These are phyloP conservation scores for Cavia aperea DNA, from an alignment of 2,113 vertebrate genomes.

Conservation along the genomic window DNA sequence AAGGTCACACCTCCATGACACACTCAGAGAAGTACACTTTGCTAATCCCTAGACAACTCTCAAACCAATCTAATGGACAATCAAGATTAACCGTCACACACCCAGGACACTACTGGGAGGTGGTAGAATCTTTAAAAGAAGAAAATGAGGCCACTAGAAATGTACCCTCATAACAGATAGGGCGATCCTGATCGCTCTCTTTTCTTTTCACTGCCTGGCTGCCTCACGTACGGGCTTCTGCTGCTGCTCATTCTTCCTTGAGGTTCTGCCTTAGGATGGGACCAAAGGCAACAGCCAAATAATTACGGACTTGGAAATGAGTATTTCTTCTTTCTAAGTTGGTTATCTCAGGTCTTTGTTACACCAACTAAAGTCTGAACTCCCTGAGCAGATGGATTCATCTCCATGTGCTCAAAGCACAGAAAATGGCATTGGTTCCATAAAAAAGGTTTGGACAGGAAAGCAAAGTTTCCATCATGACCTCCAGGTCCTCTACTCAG, in stretches of 20 bases:
- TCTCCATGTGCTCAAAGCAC: not conserved
- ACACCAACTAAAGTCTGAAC: not conserved
- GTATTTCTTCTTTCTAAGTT: not conserved
- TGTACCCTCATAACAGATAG: too few species aligned
- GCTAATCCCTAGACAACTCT: not conserved
- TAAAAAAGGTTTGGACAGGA: not conserved
- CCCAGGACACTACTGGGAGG: not conserved
- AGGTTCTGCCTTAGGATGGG: not conserved
- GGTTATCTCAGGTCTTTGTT: not conserved
- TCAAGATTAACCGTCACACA: not conserved
- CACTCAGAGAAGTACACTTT: not conserved
- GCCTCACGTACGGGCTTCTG: not conserved
- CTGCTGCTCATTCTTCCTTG: not conserved
- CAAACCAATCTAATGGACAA: not conserved
- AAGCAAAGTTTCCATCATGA: not conserved
- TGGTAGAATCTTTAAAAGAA: not conserved
- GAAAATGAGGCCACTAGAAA: not conserved
- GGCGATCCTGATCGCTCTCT: rapidly evolving
- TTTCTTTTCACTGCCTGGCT: not conserved
- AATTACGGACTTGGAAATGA: not conserved
- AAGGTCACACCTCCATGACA: not conserved
- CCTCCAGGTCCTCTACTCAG: not conserved
- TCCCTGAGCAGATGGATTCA: not conserved
- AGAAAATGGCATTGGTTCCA: not conserved
- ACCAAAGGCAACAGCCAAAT: not conserved